Percentiles rank a stretch among this genome's conserved stretches.
phyloP scores from a whole-genome alignment of 2,113 vertebrate species.

The Bungarus multicinctus region DNA sequence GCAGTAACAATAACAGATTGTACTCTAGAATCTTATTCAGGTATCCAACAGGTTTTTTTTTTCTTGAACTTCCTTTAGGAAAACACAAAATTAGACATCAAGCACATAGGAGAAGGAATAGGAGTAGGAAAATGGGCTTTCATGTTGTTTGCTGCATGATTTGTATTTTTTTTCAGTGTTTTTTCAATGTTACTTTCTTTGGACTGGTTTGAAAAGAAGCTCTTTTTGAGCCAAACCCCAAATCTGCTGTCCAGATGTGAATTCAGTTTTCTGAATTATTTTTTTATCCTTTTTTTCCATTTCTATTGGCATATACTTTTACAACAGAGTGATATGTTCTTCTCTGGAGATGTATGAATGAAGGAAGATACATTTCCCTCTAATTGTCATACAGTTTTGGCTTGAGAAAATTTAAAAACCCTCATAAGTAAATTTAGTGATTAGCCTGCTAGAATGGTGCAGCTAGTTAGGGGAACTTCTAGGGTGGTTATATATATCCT shows the following conservation, averaged over 20 bases:
- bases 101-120: neutral
- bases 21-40: neutral
- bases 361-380: neutral
- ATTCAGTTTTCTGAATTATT: conserved; percentile 10
- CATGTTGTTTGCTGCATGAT: rapidly evolving
- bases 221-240: neutral
- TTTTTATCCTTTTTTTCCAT: conserved; percentile 1
- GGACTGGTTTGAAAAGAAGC: conserved; percentile 8
- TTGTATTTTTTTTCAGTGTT: neutral
- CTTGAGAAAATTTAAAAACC: neutral
- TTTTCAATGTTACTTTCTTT: neutral
- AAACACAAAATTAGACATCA: neutral
- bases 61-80: neutral
- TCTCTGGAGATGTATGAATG: neutral
- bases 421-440: neutral
- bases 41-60: neutral
- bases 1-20: neutral
- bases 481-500: neutral
- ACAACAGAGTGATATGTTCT: neutral
- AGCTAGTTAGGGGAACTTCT: neutral
- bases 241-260: conserved; percentile 46
- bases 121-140: neutral
- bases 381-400: neutral
- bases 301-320: conserved; percentile 2
- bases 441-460: neutral